A percentile compares a stretch with the other conserved stretches of the same genome.
phyloP scores from a whole-genome alignment of 2,797 vertebrate species.

The Parambassis ranga region DNA sequence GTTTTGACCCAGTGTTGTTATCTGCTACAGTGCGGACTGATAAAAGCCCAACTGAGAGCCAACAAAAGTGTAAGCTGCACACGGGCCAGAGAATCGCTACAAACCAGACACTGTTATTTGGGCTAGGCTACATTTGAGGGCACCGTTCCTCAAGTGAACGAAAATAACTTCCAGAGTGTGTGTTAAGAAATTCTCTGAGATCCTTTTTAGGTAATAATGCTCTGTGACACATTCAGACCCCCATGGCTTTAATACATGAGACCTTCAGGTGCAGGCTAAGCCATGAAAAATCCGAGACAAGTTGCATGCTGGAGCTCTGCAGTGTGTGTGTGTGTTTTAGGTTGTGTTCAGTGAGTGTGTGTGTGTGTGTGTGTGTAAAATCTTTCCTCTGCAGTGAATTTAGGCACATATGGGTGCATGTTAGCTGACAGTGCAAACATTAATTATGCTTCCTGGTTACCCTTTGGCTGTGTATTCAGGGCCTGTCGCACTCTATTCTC shows the following conservation, averaged over 20 bases:
- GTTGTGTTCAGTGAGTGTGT: not conserved
- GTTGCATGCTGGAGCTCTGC: not conserved
- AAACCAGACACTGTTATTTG: slow-evolving; percentile 34
- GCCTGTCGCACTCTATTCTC: slow-evolving; percentile 13
- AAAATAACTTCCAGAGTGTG: slow-evolving; percentile 35
- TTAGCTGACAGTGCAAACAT: slow-evolving; percentile 17
- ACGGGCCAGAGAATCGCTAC: slow-evolving; percentile 21
- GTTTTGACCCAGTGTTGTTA: slow-evolving; percentile 57
- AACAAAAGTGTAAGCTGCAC: slow-evolving; percentile 22
- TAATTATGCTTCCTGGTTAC: slow-evolving; percentile 36
- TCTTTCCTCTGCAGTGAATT: not conserved
- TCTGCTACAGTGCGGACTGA: slow-evolving; percentile 52
- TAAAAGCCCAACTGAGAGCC: slow-evolving; percentile 45
- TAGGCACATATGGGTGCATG: slow-evolving; percentile 31
- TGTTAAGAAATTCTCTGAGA: slow-evolving; percentile 27
- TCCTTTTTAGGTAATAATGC: slow-evolving; percentile 13
- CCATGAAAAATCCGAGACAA: slow-evolving; percentile 28
- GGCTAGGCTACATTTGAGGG: slow-evolving; percentile 31
- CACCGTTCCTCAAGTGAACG: slow-evolving; percentile 28
- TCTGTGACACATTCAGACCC: slow-evolving; percentile 10
- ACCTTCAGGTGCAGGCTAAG: slow-evolving; percentile 32
- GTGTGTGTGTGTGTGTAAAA: not conserved
- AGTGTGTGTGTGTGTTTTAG: not conserved
- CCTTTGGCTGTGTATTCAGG: slow-evolving; percentile 8
- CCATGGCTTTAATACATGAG: slow-evolving; percentile 1